Percentiles rank a stretch among this genome's conserved stretches.
These are phyloP conservation scores for Pogonomyrmex barbatus DNA, from an alignment of 1,140 invertebrate genomes.

Conservation along the genomic window DNA sequence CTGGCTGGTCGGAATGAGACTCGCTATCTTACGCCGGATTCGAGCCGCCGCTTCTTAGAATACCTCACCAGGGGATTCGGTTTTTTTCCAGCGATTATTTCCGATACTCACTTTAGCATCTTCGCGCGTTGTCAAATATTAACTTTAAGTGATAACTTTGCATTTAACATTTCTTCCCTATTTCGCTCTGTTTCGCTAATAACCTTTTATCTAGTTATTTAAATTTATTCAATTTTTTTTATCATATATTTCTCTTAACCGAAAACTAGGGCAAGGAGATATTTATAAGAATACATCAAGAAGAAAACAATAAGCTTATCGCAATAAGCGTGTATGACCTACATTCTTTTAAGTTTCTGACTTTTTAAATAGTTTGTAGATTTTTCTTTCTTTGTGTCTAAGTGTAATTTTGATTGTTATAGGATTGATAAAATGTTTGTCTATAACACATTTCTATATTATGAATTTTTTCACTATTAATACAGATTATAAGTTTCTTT, in stretches of 20 bases:
- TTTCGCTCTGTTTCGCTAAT: neutral
- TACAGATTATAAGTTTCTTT: neutral
- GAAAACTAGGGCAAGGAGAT: neutral
- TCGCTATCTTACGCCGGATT: constrained; percentile 26
- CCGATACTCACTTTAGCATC: neutral
- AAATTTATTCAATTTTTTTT: constrained; percentile 9
- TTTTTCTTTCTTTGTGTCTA: neutral
- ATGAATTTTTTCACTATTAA: neutral
- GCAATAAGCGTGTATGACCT: neutral
- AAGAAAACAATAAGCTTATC: neutral
- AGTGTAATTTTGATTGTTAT: neutral
- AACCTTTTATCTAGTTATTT: neutral
- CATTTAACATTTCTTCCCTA: neutral
- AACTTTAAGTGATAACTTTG: neutral
- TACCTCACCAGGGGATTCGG: neutral
- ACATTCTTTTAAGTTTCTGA: constrained; percentile 8
- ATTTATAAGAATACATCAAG: neutral
- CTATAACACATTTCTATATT: neutral
- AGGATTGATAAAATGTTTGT: constrained; percentile 2
- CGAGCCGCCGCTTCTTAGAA: neutral
- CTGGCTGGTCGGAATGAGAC: neutral
- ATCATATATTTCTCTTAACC: neutral
- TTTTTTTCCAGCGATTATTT: constrained; percentile 39
- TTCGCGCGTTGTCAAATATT: neutral
- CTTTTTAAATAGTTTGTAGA: constrained; percentile 4